A percentile compares a stretch with the other conserved stretches of the same genome.
phyloP scores from a whole-genome alignment of 2,888 invertebrate species.

The Brachyptera putata region DNA sequence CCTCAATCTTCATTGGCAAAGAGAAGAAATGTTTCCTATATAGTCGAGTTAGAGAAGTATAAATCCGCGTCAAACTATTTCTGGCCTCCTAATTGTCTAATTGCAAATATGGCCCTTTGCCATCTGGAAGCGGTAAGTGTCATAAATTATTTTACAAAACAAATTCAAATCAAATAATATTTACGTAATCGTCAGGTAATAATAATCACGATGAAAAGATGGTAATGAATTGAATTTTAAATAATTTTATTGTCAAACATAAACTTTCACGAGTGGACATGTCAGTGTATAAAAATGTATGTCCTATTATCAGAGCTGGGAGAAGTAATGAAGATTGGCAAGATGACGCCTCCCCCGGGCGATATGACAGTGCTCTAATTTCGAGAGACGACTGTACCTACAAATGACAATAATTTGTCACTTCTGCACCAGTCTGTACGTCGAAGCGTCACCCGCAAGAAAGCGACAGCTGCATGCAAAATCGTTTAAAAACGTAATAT shows the following conservation, averaged over 20 bases:
- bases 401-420: background rate
- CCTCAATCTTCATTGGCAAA: no score
- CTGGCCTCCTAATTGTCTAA: slow-evolving; percentile 8
- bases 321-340: no score
- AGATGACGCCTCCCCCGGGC: no score
- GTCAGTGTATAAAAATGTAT: no score
- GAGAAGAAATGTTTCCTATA: no score
- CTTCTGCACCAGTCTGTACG: background rate
- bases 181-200: no score
- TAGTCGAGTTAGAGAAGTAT: background rate
- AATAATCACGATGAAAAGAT: no score
- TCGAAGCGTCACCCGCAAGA: slow-evolving; percentile 3
- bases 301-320: no score
- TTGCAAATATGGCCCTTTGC: slow-evolving; percentile 4
- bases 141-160: background rate
- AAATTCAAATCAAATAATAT: background rate
- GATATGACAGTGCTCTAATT: no score
- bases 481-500: background rate
- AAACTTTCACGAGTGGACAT: no score
- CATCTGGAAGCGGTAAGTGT: background rate
- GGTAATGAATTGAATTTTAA: no score
- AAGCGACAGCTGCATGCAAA: background rate
- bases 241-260: no score
- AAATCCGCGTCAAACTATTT: background rate
- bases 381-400: background rate